Evolutionary conservation across 2,797 vertebrate genomes (phyloP).

Genomic region (Takifugu ocellatus): DNA sequence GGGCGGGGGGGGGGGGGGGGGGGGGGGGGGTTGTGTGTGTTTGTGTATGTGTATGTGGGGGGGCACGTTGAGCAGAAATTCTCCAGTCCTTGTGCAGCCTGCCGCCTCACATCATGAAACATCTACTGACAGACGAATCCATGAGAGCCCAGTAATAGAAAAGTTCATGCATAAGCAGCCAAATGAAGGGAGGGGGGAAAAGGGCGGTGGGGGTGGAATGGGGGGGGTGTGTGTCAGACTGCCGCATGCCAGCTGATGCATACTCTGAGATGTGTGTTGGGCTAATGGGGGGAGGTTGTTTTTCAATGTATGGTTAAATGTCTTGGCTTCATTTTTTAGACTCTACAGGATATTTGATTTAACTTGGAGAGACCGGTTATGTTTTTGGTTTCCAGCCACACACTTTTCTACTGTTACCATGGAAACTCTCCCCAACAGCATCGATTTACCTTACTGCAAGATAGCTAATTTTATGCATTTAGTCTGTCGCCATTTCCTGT

Average conservation of each 20-base stretch:
- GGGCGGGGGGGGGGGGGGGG: slow-evolving; percentile 26
- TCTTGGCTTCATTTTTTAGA: too few species aligned
- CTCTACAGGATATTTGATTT: background rate
- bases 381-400: background rate
- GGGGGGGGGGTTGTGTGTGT: slow-evolving; percentile 22
- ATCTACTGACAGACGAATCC: slow-evolving; percentile 73
- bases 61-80: slow-evolving; percentile 66
- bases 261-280: background rate
- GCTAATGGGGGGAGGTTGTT: background rate
- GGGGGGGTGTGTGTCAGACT: slow-evolving; percentile 11
- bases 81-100: slow-evolving; percentile 65
- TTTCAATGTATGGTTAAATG: too few species aligned
- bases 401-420: slow-evolving; percentile 31
- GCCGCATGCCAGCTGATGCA: slow-evolving; percentile 12
- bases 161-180: slow-evolving; percentile 45
- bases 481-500: slow-evolving; percentile 7
- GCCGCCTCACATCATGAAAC: slow-evolving; percentile 70
- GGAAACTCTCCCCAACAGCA: slow-evolving; percentile 30
- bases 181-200: slow-evolving; percentile 21
- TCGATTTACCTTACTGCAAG: slow-evolving; percentile 15
- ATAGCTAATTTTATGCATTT: slow-evolving; percentile 32
- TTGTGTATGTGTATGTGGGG: slow-evolving; percentile 8
- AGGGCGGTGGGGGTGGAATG: too few species aligned
- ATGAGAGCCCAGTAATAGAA: slow-evolving; percentile 71
- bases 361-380: background rate